Evolutionary conservation across 2,797 vertebrate species (phyloP).

Genomic region (Malacoctenus gilli): DNA sequence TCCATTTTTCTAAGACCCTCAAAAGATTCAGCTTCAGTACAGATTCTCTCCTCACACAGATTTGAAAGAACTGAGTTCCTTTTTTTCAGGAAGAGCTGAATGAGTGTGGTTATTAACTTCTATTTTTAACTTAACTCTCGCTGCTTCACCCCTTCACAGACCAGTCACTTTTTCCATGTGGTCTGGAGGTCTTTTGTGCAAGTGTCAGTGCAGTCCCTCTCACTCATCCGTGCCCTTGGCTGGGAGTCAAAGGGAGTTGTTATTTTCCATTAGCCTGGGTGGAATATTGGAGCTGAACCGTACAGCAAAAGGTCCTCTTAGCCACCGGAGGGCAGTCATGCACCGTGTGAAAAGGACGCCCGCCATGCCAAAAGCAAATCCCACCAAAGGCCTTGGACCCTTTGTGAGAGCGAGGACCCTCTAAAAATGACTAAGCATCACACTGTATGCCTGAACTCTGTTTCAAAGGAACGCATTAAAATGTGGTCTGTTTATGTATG

Average conservation of each 20-base stretch:
- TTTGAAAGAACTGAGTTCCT: no score
- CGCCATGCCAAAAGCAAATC: not conserved
- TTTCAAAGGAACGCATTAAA: not conserved
- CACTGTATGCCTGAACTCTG: not conserved
- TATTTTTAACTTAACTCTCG: slow-evolving; percentile 1
- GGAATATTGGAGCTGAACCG: slow-evolving; percentile 12
- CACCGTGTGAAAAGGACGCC: slow-evolving; percentile 14
- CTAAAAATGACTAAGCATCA: not conserved
- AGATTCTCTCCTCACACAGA: no score
- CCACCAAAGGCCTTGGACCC: not conserved
- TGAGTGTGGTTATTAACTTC: slow-evolving; percentile 12
- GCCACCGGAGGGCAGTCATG: slow-evolving; percentile 69
- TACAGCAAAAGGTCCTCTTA: slow-evolving; percentile 1
- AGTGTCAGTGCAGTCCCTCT: slow-evolving; percentile 31
- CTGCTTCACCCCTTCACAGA: slow-evolving; percentile 22
- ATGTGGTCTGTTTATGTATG: not conserved
- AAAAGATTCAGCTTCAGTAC: not conserved
- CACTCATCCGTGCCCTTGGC: slow-evolving; percentile 50
- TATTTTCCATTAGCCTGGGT: slow-evolving; percentile 48
- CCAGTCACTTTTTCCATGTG: slow-evolving; percentile 51
- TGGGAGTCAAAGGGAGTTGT: slow-evolving; percentile 30
- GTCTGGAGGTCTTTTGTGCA: slow-evolving; percentile 40
- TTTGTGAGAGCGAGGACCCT: not conserved
- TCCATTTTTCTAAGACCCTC: not conserved
- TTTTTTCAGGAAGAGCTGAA: slow-evolving; percentile 9